Conservation (phyloP, 2,113 vertebrate genomes). For the Verasper variegatus region DNA sequence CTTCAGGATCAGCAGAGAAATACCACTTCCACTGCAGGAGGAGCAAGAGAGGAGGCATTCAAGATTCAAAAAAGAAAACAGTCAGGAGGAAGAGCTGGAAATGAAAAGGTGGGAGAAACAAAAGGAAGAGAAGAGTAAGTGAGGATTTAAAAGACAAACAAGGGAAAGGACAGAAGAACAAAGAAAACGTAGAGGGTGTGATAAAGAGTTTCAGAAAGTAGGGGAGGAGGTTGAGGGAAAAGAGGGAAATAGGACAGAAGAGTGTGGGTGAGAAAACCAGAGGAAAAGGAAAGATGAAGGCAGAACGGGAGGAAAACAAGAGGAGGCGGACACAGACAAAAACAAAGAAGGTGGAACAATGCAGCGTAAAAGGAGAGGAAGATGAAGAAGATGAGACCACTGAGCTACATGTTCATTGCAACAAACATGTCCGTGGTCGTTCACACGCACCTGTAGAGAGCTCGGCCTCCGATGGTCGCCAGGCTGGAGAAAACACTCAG, state of each 20-base stretch:
- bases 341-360: background rate
- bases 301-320: background rate
- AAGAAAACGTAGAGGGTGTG: background rate
- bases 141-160: background rate
- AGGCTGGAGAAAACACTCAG: conserved; percentile 96
- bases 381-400: background rate
- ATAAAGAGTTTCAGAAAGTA: background rate
- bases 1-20: conserved; percentile 95
- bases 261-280: no score
- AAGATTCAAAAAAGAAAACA: background rate
- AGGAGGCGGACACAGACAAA: background rate
- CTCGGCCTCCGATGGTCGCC: conserved; percentile 92
- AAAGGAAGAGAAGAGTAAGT: background rate
- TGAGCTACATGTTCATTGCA: no score
- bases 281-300: no score
- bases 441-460: conserved; percentile 89
- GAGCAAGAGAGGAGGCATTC: background rate
- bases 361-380: background rate
- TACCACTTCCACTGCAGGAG: conserved; percentile 83
- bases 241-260: background rate
- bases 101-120: background rate
- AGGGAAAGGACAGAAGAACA: background rate
- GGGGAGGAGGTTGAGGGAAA: no score
- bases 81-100: background rate
- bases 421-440: no score